phyloP scores from a whole-genome alignment of 2,888 invertebrate species.

The Drosophila sordidula region DNA sequence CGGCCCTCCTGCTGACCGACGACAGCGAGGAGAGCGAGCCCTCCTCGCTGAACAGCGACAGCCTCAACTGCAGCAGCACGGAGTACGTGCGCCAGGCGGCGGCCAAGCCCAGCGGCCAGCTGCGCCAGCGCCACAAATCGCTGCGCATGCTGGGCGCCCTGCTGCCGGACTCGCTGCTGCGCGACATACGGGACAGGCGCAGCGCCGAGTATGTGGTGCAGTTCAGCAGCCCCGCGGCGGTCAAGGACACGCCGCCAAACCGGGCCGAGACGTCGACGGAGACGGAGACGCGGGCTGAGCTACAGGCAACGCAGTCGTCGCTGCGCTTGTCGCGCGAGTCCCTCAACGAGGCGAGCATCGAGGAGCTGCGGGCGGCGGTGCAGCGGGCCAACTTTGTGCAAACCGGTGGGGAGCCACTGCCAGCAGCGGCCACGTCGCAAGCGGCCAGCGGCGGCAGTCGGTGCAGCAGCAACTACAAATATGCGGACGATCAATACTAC shows the following conservation, averaged over 20 bases:
- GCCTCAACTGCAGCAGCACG: constrained; percentile 89
- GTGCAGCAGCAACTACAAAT: constrained; percentile 81
- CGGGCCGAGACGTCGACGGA: constrained; percentile 4
- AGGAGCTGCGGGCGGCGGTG: constrained; percentile 71
- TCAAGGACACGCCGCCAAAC: constrained; percentile 51
- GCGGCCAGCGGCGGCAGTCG: constrained; percentile 22
- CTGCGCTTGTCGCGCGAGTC: constrained; percentile 62
- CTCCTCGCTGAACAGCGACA: constrained; percentile 91
- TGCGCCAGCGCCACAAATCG: constrained; percentile 76
- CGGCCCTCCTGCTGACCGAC: constrained; percentile 50
- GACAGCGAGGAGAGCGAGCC: constrained; percentile 89
- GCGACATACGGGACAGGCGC: constrained; percentile 89
- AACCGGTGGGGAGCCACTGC: constrained; percentile 64
- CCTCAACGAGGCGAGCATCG: constrained; percentile 71
- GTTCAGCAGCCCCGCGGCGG: constrained; percentile 52
- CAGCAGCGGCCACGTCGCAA: constrained; percentile 24
- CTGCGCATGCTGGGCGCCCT: constrained; percentile 63
- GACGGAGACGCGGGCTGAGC: not conserved
- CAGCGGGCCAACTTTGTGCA: constrained; percentile 72
- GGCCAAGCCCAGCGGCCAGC: constrained; percentile 63
- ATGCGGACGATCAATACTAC: constrained; percentile 92
- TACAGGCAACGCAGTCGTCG: constrained; percentile 13
- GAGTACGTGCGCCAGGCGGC: constrained; percentile 85
- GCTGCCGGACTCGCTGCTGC: constrained; percentile 88
- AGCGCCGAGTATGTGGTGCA: constrained; percentile 64